phyloP scores from a whole-genome alignment of 2,797 vertebrate species.

The Lepilemur septentrionalis region DNA sequence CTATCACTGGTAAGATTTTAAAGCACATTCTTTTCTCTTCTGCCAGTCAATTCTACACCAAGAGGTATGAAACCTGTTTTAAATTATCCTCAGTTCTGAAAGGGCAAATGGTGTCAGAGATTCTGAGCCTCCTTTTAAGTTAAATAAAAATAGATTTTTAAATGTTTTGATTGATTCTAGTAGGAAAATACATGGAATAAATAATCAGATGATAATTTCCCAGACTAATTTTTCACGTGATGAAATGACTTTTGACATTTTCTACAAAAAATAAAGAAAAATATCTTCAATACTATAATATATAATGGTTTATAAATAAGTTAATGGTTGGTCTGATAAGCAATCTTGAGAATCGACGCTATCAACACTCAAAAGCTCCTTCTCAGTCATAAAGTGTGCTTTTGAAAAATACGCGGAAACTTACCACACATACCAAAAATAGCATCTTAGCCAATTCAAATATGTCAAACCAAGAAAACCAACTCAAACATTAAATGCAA shows the following conservation, averaged over 20 bases:
- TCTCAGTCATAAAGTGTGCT: neutral
- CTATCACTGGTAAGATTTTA: neutral
- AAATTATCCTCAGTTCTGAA: neutral
- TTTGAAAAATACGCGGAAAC: neutral
- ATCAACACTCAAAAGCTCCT: neutral
- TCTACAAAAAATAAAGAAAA: neutral
- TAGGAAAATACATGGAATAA: neutral
- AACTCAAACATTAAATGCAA: neutral
- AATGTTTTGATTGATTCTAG: conserved; percentile 19
- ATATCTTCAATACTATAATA: neutral
- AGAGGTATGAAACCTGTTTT: neutral
- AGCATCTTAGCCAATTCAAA: neutral
- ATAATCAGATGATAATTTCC: neutral
- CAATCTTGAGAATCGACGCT: neutral
- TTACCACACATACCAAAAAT: neutral
- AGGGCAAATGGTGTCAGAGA: neutral
- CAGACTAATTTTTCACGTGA: neutral
- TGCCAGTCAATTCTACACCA: neutral
- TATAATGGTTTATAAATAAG: neutral
- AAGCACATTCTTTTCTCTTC: neutral
- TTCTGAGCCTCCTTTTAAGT: neutral
- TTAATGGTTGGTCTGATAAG: neutral
- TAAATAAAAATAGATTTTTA: neutral
- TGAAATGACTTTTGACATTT: neutral
- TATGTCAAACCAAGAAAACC: neutral